phyloP scores from a whole-genome alignment of 2,113 vertebrate genomes.

The Daphoenositta chrysoptera region DNA sequence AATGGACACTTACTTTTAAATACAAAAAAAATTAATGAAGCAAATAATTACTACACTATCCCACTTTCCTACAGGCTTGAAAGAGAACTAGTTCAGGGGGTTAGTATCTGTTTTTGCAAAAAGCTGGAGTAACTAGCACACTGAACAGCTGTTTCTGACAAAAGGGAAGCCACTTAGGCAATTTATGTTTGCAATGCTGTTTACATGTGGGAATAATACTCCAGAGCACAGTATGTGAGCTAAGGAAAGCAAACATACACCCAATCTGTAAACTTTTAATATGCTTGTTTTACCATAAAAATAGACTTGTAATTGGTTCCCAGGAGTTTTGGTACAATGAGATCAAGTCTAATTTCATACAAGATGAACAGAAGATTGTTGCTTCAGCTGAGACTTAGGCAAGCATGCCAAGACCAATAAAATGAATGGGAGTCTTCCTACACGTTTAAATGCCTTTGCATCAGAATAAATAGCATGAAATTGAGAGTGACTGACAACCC shows the following conservation, averaged over 20 bases:
- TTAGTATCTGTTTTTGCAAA: neutral
- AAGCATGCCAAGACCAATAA: neutral
- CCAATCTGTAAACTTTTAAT: conserved; percentile 51
- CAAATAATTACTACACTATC: neutral
- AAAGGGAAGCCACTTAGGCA: neutral
- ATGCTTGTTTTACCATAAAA: conserved; percentile 27
- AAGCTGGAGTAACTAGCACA: neutral
- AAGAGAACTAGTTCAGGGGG: neutral
- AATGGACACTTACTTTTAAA: neutral
- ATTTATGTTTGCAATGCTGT: conserved; percentile 17
- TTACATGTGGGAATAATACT: conserved; percentile 7
- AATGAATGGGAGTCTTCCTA: neutral
- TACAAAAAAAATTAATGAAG: neutral
- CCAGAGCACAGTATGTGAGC: neutral
- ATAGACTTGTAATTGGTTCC: conserved; percentile 27
- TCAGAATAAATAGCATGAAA: neutral
- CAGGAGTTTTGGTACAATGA: conserved; percentile 5
- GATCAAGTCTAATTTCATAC: neutral
- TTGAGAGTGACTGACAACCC: neutral
- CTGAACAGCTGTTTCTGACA: neutral
- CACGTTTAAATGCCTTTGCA: neutral
- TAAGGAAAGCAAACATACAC: conserved; percentile 19
- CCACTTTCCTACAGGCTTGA: neutral
- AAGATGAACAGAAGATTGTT: neutral
- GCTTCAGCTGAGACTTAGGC: neutral